Percentiles rank a stretch among this genome's conserved stretches.
Evolutionary conservation across 2,797 vertebrate species (phyloP).

Genomic region (Channallabes apus): DNA sequence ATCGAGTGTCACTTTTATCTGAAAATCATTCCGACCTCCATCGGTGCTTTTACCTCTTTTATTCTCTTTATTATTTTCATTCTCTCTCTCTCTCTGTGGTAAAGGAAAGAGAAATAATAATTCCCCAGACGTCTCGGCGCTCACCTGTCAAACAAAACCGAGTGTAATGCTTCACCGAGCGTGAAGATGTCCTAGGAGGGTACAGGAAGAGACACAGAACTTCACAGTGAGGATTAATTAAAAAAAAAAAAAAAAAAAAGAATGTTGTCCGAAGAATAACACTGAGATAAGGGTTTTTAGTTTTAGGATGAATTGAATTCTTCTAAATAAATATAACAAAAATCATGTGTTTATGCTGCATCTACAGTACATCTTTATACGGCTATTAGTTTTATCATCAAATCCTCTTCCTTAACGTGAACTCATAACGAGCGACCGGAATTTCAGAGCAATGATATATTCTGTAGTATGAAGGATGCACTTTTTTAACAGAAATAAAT

Average conservation of each 20-base stretch:
- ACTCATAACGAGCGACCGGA: not conserved
- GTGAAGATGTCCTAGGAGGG: conserved; percentile 37
- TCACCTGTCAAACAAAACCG: conserved; percentile 45
- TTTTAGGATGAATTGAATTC: not conserved
- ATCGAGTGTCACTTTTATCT: not conserved
- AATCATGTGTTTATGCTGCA: not conserved
- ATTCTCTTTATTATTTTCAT: not conserved
- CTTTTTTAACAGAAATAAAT: not conserved
- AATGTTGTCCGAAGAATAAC: not conserved
- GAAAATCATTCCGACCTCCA: not conserved
- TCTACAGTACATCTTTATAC: not conserved
- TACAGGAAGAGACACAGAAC: not conserved
- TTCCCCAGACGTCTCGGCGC: conserved; percentile 4
- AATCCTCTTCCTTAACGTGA: not conserved
- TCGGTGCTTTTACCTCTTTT: not conserved
- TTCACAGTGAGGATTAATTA: conserved; percentile 20
- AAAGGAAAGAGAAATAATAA: not conserved
- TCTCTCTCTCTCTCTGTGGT: not conserved
- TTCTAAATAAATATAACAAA: not conserved
- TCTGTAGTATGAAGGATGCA: not conserved
- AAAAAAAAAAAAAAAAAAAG: not conserved
- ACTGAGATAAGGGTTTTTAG: not conserved
- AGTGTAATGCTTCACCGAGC: conserved; percentile 32
- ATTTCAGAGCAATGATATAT: not conserved
- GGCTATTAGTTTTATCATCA: not conserved